These are phyloP conservation scores for Keiferia lycopersicella DNA, from an alignment of 2,888 invertebrate species.

Conservation along the genomic window DNA sequence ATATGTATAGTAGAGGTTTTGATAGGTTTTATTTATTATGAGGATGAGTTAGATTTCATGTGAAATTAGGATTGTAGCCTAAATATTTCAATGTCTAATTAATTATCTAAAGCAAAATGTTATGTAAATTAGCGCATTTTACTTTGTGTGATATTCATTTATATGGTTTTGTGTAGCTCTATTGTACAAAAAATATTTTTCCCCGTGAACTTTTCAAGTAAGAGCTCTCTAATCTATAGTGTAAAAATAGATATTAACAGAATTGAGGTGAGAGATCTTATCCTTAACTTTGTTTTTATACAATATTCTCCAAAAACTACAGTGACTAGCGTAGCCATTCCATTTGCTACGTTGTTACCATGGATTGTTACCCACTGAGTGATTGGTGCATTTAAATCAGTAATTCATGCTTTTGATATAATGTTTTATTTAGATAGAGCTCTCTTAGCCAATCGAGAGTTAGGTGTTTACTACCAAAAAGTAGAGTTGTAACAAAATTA, in stretches of 20 bases:
- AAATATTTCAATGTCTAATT: slow-evolving; percentile 21
- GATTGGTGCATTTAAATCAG: not conserved
- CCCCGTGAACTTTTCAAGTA: not conserved
- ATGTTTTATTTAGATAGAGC: not conserved
- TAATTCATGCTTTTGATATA: not conserved
- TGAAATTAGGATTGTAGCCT: slow-evolving; percentile 23
- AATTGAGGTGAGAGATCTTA: no score
- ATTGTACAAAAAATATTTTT: not conserved
- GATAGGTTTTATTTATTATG: slow-evolving; percentile 27
- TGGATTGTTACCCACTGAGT: not conserved
- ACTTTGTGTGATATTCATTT: not conserved
- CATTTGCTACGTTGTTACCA: no score
- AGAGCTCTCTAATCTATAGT: not conserved
- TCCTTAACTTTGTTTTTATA: no score
- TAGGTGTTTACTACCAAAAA: slow-evolving; percentile 34
- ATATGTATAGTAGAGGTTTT: slow-evolving; percentile 34
- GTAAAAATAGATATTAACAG: no score
- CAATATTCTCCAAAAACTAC: no score
- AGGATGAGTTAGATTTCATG: slow-evolving; percentile 27
- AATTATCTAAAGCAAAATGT: not conserved
- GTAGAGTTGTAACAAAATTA: slow-evolving; percentile 6
- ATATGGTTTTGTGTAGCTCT: not conserved
- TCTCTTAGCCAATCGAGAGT: slow-evolving; percentile 17
- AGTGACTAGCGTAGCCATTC: no score
- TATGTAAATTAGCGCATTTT: slow-evolving; percentile 8